Conservation (phyloP, 2,888 invertebrate species). For the Pyrocoelia pectoralis region DNA sequence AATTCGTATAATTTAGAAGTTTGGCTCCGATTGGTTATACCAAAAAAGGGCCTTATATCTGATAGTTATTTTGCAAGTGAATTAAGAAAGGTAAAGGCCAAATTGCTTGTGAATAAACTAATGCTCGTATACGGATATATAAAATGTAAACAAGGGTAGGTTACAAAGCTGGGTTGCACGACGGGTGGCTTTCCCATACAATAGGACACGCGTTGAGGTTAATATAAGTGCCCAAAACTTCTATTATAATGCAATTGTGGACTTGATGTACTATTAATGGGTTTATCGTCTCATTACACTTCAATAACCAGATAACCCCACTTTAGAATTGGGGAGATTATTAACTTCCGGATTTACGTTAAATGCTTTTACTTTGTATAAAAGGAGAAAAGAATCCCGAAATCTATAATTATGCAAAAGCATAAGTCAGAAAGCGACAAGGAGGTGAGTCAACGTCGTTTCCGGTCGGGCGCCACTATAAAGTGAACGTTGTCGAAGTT, state of each 20-base stretch:
- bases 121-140: conserved; percentile 53
- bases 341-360: conserved; percentile 24
- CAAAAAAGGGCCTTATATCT: no score
- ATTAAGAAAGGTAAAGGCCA: neutral
- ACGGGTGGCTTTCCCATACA: conserved; percentile 43
- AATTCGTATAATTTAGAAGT: no score
- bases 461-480: conserved; percentile 48
- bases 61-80: neutral
- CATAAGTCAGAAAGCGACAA: conserved; percentile 28
- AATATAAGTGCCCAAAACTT: conserved; percentile 48
- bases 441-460: conserved; percentile 47
- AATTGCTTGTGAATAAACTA: conserved; percentile 51
- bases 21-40: no score
- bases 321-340: conserved; percentile 16
- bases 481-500: conserved; percentile 46
- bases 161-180: conserved; percentile 41
- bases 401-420: conserved; percentile 25
- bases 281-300: conserved; percentile 50
- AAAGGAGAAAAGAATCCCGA: neutral
- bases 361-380: conserved; percentile 24
- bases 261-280: conserved; percentile 52
- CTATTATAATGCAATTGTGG: conserved; percentile 53
- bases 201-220: conserved; percentile 52
- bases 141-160: conserved; percentile 54
- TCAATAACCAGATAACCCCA: conserved; percentile 32